Evolutionary conservation across 2,888 invertebrate species (phyloP), one percentile per base, ranked within the genome.

Genomic region (Holacanthella duospinosa): DNA sequence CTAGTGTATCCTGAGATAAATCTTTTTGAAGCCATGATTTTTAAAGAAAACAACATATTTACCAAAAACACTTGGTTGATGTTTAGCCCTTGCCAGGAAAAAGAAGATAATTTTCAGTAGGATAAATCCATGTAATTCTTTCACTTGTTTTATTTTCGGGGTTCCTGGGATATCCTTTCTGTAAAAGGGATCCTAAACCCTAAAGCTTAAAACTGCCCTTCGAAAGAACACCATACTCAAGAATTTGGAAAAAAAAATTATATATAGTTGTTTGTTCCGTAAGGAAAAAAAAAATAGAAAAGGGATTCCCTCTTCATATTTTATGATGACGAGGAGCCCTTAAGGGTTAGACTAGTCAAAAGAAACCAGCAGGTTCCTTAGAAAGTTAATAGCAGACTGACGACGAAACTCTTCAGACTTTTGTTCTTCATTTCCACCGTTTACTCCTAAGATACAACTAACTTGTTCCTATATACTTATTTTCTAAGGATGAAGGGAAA

Each of bases 301-400:
- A 48, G 48, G 48, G 48, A 48, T n/a, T 48, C 48, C 48, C 48
- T 48, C 48, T n/a, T 48, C 4, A n/a, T n/a, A 16, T 48, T 48
- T 48, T 48, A 48, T 48, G 48, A 48, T 21, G 48, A 48, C 48
- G 48, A 21, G 48, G 48, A 48, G n/a, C 48, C 48, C 21, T 48
- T 48, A 48, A 48, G 48, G 48, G 48, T 16, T 36, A 16, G 4
- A 48, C 48, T 21, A 48, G 21, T 16, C 19, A 48, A 48, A 4
- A 21, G n/a, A n/a, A n/a, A n/a, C n/a, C n/a, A 48, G 48, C 48
- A 48, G 48, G 48, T 48, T 48, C 6, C 48, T 16, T 9, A n/a
- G 4, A 48, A 48, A 48, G 48, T 48, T 48, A 48, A 48, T 48
- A 21, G 48, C 48, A 48, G 48, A 48, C 48, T 48, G 48, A 48